Conservation (phyloP, 2,113 vertebrate species). For the Megalops atlanticus region DNA sequence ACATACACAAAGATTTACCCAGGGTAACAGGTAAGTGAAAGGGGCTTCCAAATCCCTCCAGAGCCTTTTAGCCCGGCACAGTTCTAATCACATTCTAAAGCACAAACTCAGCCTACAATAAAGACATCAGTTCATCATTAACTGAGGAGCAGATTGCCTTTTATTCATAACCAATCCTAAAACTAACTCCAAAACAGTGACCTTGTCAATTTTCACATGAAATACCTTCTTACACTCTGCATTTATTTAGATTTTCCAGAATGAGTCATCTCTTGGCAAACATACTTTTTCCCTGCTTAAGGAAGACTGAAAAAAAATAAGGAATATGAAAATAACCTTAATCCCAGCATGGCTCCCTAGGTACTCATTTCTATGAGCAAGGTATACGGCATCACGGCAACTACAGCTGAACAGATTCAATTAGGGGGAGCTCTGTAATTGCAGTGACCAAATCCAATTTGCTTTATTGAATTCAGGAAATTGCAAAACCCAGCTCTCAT, state of each 20-base stretch:
- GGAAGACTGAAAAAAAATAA: neutral
- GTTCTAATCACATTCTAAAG: neutral
- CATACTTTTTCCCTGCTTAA: neutral
- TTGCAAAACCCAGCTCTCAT: constrained; percentile 43
- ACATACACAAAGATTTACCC: too few species aligned
- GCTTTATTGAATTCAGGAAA: constrained; percentile 60
- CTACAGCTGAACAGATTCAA: constrained; percentile 50
- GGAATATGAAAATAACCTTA: neutral
- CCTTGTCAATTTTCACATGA: neutral
- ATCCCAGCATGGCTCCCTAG: neutral
- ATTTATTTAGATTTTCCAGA: neutral
- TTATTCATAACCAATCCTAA: neutral
- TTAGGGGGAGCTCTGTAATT: neutral
- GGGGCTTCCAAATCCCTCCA: too few species aligned
- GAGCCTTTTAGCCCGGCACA: too few species aligned
- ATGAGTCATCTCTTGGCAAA: neutral
- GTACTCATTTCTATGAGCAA: constrained; percentile 43
- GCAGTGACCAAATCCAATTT: constrained; percentile 59
- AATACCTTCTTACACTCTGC: neutral
- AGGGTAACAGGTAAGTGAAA: too few species aligned
- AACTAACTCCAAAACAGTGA: neutral
- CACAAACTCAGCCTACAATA: neutral
- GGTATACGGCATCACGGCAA: constrained; percentile 51
- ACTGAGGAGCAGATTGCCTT: too few species aligned
- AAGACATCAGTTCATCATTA: neutral